Conservation (phyloP, 2,888 invertebrate genomes). For the Luffia ferchaultella region DNA sequence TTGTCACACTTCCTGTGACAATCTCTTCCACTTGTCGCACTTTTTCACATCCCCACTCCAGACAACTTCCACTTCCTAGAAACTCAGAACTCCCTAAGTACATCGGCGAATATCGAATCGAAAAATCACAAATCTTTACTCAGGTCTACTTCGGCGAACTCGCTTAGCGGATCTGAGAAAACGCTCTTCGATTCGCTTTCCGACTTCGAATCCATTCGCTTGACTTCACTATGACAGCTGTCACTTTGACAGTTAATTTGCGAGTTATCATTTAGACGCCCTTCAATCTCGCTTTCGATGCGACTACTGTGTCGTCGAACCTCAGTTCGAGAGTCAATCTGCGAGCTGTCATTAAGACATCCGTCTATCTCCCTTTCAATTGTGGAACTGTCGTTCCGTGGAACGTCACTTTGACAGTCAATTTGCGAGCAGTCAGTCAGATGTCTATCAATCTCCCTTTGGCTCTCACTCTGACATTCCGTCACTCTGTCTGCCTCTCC, state of each 20-base stretch:
- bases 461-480: not conserved
- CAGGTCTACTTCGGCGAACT: conserved; percentile 40
- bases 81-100: conserved; percentile 20
- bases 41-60: too few relatives aligned
- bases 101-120: conserved; percentile 28
- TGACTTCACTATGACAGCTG: not conserved
- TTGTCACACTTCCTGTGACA: too few relatives aligned
- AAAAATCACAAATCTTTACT: conserved; percentile 32
- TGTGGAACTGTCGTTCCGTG: conserved; percentile 10
- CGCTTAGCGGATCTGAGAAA: conserved; percentile 10
- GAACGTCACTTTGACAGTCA: conserved; percentile 1
- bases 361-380: not conserved
- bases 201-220: not conserved
- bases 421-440: conserved; percentile 1
- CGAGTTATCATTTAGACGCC: not conserved
- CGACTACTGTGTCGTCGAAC: too few relatives aligned
- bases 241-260: not conserved
- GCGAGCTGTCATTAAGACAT: not conserved
- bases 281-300: not conserved
- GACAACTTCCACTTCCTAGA: too few relatives aligned
- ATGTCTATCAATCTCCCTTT: not conserved
- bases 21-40: too few relatives aligned
- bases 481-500: not conserved
- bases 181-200: not conserved
- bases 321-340: conserved; percentile 3